Conservation (phyloP, 2,113 vertebrate genomes). For the Brevimyrus niger region DNA sequence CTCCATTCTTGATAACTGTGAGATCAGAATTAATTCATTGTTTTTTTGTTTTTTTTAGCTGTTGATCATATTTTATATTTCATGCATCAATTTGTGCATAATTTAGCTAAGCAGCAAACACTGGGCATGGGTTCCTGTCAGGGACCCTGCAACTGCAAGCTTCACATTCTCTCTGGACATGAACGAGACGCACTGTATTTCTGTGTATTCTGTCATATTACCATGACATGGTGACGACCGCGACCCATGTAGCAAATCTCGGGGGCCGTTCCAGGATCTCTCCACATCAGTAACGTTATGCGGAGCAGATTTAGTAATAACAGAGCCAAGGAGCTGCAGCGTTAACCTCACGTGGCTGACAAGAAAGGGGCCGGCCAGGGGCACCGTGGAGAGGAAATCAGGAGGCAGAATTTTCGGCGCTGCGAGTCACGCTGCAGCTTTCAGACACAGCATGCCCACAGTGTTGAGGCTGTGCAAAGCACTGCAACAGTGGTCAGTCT, state of each 20-base stretch:
- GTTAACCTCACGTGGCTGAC: not conserved
- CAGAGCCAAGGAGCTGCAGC: not conserved
- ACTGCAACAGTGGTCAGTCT: not conserved
- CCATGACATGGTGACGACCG: not conserved
- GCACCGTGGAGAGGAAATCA: not conserved
- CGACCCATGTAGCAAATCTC: not conserved
- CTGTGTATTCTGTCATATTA: not conserved
- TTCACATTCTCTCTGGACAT: not conserved
- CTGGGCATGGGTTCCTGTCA: not conserved
- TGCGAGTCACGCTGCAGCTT: not conserved
- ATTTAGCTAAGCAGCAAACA: not conserved
- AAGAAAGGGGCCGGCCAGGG: not conserved
- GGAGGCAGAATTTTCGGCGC: not conserved
- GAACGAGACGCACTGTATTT: not conserved
- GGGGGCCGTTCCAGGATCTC: not conserved
- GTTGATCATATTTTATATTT: not conserved
- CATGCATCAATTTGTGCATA: not conserved
- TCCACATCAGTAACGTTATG: not conserved
- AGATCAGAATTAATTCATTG: not conserved
- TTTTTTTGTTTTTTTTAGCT: not conserved
- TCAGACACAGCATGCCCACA: not conserved
- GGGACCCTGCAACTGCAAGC: not conserved
- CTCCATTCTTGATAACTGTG: not conserved
- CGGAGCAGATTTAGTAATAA: not conserved
- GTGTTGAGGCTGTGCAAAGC: not conserved